Percentiles rank a stretch among this genome's conserved stretches.
phyloP scores from a whole-genome alignment of 2,113 vertebrate species.

The Lethenteron reissneri region DNA sequence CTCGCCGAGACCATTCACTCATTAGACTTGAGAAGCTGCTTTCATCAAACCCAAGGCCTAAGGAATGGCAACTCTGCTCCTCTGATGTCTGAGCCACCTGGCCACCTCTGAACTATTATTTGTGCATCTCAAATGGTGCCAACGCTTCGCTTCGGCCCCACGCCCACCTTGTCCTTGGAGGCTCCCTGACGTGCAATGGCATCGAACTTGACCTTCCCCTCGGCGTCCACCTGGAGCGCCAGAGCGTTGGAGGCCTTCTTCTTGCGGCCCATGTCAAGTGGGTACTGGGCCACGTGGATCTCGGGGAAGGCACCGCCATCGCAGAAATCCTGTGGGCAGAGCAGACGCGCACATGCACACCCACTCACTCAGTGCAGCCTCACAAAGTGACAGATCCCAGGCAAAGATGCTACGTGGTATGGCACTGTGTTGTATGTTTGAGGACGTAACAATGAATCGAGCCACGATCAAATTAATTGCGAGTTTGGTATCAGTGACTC shows the following conservation, averaged over 20 bases:
- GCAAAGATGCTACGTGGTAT: too few relatives aligned
- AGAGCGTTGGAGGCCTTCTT: constrained; percentile 81
- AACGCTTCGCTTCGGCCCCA: background rate
- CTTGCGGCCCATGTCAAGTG: constrained; percentile 83
- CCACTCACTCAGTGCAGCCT: background rate
- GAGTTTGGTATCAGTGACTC: too few relatives aligned
- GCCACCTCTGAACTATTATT: too few relatives aligned
- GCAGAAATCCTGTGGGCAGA: constrained; percentile 53
- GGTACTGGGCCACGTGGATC: constrained; percentile 87
- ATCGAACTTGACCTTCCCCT: constrained; percentile 92
- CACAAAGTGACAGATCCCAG: background rate
- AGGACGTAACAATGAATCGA: too few relatives aligned
- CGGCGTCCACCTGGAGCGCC: constrained; percentile 81
- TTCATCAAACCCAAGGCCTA: too few relatives aligned
- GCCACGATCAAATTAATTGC: too few relatives aligned
- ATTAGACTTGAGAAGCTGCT: too few relatives aligned
- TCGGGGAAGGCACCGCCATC: constrained; percentile 97
- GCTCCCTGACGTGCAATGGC: constrained; percentile 83
- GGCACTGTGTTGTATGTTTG: too few relatives aligned
- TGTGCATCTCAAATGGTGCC: too few relatives aligned
- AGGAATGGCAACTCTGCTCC: too few relatives aligned
- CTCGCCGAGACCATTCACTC: too few relatives aligned
- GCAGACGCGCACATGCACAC: constrained; percentile 5
- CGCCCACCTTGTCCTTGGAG: constrained; percentile 66
- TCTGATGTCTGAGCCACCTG: too few relatives aligned